These are phyloP conservation scores for Cheilosia impressa DNA, from an alignment of 2,888 invertebrate genomes.

Conservation along the genomic window DNA sequence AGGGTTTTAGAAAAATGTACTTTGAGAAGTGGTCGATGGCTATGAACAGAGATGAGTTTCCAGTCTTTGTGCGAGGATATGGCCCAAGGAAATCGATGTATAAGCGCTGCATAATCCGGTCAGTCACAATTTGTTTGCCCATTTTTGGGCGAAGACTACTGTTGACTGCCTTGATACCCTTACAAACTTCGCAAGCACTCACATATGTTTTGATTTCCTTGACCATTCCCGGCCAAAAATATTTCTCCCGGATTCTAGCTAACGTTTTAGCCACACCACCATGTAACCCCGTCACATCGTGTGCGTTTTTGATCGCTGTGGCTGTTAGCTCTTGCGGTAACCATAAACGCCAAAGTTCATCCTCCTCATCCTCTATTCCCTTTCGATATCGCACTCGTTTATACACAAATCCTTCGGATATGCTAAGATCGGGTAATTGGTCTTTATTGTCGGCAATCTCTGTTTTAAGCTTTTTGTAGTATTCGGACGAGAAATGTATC, in stretches of 20 bases:
- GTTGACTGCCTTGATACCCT: background rate
- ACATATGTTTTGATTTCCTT: too few species aligned
- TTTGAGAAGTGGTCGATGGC: background rate
- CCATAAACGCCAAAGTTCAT: background rate
- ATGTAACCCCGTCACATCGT: background rate
- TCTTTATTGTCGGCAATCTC: background rate
- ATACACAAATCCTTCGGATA: too few species aligned
- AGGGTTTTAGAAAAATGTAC: background rate
- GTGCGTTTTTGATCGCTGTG: background rate
- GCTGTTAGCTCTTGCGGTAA: background rate
- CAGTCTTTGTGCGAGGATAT: background rate
- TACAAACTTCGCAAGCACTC: background rate
- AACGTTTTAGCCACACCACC: background rate
- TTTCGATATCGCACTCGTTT: too few species aligned
- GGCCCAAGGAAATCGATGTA: background rate
- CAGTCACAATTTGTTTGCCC: background rate
- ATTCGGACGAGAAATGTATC: background rate
- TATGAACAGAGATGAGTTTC: background rate
- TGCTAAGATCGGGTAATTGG: too few species aligned
- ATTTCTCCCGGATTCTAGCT: too few species aligned
- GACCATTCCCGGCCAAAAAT: too few species aligned
- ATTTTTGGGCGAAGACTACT: background rate
- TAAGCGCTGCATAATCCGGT: background rate
- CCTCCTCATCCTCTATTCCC: background rate
- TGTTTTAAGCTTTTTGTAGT: background rate